Evolutionary conservation across 2,888 invertebrate species (phyloP).

Genomic region (Tholera decimalis): DNA sequence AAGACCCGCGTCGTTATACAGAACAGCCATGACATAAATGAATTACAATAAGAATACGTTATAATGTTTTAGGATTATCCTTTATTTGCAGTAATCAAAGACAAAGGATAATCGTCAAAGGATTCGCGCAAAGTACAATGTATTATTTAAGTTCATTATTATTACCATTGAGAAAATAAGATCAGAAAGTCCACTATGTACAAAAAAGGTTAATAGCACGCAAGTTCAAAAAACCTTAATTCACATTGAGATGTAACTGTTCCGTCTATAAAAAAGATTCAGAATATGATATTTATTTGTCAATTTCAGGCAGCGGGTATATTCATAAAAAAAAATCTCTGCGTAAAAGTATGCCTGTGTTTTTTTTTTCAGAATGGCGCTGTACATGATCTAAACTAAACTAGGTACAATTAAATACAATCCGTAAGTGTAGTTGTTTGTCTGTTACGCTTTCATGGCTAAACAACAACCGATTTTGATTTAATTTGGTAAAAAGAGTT

Average conservation of each 20-base stretch:
- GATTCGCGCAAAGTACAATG: conserved; percentile 21
- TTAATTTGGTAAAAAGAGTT: too few species aligned
- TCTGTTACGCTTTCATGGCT: too few species aligned
- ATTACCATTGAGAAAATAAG: not conserved
- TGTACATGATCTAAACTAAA: too few species aligned
- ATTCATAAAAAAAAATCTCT: too few species aligned
- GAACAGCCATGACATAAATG: not conserved
- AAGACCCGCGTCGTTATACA: not conserved
- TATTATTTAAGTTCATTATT: conserved; percentile 29
- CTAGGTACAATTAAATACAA: too few species aligned
- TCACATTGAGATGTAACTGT: not conserved
- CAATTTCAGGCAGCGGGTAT: too few species aligned
- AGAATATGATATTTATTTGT: too few species aligned
- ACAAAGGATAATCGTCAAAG: conserved; percentile 27
- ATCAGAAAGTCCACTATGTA: not conserved
- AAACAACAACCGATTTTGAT: too few species aligned
- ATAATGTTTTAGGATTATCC: not conserved
- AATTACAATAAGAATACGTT: not conserved
- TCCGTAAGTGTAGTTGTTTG: too few species aligned
- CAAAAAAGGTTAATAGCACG: not conserved
- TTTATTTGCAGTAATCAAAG: conserved; percentile 15
- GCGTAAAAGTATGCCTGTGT: too few species aligned
- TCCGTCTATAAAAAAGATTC: too few species aligned
- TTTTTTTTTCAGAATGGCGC: too few species aligned
- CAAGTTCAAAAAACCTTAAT: not conserved